Conservation (phyloP, 2,888 invertebrate species). For the Nesidiocoris tenuis region DNA sequence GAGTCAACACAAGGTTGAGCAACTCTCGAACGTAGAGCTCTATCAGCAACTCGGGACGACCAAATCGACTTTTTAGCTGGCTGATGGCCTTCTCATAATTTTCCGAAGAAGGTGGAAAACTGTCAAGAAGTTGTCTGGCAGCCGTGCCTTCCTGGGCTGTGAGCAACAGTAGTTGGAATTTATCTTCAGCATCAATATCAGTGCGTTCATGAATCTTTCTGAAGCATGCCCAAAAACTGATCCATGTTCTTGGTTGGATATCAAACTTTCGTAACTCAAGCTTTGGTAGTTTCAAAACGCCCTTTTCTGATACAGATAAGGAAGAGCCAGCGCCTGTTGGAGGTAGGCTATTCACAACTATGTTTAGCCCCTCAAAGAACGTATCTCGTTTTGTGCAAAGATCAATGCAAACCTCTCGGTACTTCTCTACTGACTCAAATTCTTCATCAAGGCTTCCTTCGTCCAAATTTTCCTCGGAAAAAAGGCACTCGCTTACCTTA, state of each 20-base stretch:
- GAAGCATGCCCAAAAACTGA: slow-evolving; percentile 22
- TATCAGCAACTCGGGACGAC: slow-evolving; percentile 51
- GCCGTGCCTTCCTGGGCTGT: slow-evolving; percentile 35
- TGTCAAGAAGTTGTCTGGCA: slow-evolving; percentile 48
- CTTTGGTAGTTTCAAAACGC: not conserved
- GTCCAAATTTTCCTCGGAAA: not conserved
- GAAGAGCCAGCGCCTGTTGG: too few species aligned
- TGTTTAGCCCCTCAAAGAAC: too few species aligned
- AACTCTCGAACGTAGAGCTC: slow-evolving; percentile 51
- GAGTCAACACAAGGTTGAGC: slow-evolving; percentile 11
- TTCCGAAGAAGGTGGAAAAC: slow-evolving; percentile 41
- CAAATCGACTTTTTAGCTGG: slow-evolving; percentile 48
- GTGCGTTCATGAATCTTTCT: slow-evolving; percentile 6
- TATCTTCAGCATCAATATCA: slow-evolving; percentile 20
- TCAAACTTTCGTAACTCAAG: slow-evolving; percentile 29
- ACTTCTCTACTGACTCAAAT: not conserved
- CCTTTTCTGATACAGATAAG: too few species aligned
- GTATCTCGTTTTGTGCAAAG: not conserved
- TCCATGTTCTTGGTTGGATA: not conserved
- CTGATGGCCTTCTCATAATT: slow-evolving; percentile 19
- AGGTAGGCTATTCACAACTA: too few species aligned
- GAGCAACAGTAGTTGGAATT: slow-evolving; percentile 47
- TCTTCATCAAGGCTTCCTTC: not conserved
- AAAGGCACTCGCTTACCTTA: not conserved
- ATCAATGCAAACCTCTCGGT: not conserved